Base-by-base conservation (phyloP, 2,888 invertebrate species). In the Dyspetes luteomarginatus region DNA sequence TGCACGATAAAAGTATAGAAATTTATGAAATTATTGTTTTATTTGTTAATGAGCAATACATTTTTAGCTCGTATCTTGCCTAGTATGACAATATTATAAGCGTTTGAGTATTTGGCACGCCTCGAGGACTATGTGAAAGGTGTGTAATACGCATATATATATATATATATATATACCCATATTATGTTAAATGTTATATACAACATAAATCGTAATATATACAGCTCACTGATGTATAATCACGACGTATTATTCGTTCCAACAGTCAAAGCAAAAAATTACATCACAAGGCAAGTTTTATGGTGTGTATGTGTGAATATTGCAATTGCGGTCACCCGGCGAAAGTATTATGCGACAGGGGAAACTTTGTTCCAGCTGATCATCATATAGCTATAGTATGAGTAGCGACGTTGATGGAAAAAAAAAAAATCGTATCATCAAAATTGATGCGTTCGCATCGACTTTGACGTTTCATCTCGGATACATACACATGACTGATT, bases 51-150 rank as follows among this genome's bases (percentile, higher is more conserved):
- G 22, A 12, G 17, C 5, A 26, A 62, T 22, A 65, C 48, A 7
- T 28, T 17, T 24, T n/a, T 5, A 28, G 7, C 17, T 5, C 9
- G 52, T 50, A 15, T 12, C 17, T 12, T 36, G 7, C 9, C 19
- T 50, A 24, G 17, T 19, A 30, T 9, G n/a, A n/a, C 52, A n/a
- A 9, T 36, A 12, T n/a, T n/a, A n/a, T 36, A 36, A 45, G 24
- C 19, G 50, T n/a, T 12, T 30, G 28, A 48, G 45, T 15, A 45
- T 26, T 64, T 45, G 7, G 43, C n/a, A 22, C 24, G 55, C 41
- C 24, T 68, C 17, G 64, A 17, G 48, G 48, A 45, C 48, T 58
- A 41, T 52, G 80, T 80, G 80, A 80, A 76, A 80, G 80, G 80
- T 67, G 22, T 2, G 2, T 7, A 22, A 43, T 12, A 36, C 12